Conservation (phyloP, 1,140 invertebrate genomes). For the Gyrodactylus bullatarudis region DNA sequence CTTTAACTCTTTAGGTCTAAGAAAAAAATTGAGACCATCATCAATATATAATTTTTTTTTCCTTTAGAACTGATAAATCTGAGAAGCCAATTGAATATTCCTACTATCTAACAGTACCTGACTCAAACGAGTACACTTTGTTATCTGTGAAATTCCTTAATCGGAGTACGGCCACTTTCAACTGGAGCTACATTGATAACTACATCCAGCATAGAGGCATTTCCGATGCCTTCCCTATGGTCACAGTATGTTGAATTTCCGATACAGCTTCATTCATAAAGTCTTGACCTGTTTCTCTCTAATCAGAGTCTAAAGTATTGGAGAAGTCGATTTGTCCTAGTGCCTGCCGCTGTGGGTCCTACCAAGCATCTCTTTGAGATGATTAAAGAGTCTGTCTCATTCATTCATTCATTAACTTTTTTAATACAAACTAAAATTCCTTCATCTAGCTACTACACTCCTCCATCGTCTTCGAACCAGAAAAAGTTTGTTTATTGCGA, state of each 20-base stretch:
- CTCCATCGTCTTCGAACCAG: too few species aligned
- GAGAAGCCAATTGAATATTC: conserved; percentile 13
- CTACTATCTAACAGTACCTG: conserved; percentile 44
- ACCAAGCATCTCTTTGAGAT: neutral
- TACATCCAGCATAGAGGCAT: conserved; percentile 56
- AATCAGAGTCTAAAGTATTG: neutral
- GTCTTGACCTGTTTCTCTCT: too few species aligned
- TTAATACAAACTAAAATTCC: too few species aligned
- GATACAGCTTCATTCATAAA: neutral
- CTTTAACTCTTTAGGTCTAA: too few species aligned
- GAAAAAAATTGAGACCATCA: too few species aligned
- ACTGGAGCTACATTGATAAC: conserved; percentile 87
- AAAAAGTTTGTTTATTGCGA: neutral
- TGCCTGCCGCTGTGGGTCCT: neutral
- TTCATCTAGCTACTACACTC: too few species aligned
- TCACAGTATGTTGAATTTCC: neutral
- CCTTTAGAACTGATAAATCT: neutral
- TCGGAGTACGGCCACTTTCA: conserved; percentile 69
- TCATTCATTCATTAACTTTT: too few species aligned
- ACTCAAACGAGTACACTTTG: conserved; percentile 64
- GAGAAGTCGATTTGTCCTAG: neutral
- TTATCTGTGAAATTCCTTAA: conserved; percentile 68
- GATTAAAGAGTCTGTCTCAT: neutral
- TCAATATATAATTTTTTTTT: too few species aligned
- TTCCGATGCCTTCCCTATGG: neutral